Evolutionary conservation across 2,113 vertebrate genomes (phyloP), one percentile per base, ranked within the genome.

Genomic region (Cebidichthys violaceus): DNA sequence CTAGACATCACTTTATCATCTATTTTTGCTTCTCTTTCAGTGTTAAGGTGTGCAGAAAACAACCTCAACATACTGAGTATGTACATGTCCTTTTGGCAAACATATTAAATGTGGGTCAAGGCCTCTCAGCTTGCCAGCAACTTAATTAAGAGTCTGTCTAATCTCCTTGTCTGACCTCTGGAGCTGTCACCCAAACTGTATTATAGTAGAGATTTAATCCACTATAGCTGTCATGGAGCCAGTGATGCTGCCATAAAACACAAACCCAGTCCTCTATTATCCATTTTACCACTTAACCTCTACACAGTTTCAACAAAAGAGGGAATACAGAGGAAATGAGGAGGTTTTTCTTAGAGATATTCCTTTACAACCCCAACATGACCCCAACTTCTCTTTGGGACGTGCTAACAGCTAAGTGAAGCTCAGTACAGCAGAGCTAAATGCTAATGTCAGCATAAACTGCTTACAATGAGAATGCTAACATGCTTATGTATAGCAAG

Each of bases 91-190:
- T 88, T 70, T 82, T 78, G 75, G 73, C 81, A 62, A 86, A 86
- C 65, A 85, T 86, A 81, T 85, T 81, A 76, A 52, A 86, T 85
- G 86, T 89, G 59, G 84, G 88, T 89, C 79, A 81, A 80, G 71
- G 62, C 68, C 67, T 82, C 59, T 77, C 37, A 68, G 43, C 57
- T 65, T 83, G 73, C 80, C 64, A 85, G 71, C 68, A 35, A 33
- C 60, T 67, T 50, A 81, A 86, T 85, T 83, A 88, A 84, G 68
- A 80, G 50, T 83, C 65, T 76, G 84, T 81, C 75, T 75, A 52
- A 33, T 80, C 22, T 85, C 86, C 85, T 87, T 83, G 71, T 86
- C 85, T 89, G 90, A 87, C 90, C 86, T 83, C 83, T 67, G 57
- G 4, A 75, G 71, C 87, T 88, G 85, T 87, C 86, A 75, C 54